Evolutionary conservation across 2,888 invertebrate species (phyloP).

Genomic region (Gymnocheta viridis): DNA sequence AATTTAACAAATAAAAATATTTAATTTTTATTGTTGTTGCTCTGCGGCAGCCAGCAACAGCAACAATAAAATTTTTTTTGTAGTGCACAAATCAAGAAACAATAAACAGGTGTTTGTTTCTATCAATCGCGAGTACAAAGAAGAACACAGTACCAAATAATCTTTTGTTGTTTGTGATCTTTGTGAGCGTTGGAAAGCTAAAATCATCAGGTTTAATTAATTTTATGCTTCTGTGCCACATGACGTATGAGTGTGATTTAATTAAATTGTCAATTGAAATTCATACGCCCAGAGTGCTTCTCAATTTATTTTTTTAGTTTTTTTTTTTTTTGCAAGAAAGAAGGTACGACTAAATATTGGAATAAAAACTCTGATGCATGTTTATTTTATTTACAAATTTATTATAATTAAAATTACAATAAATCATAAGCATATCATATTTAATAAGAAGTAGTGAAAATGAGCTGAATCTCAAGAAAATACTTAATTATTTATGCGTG

Average conservation of each 20-base stretch:
- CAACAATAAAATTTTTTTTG: conserved; percentile 28
- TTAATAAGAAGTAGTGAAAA: too few species aligned
- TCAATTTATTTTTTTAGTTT: background rate
- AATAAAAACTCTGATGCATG: too few species aligned
- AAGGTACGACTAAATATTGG: background rate
- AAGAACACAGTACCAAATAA: too few species aligned
- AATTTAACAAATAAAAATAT: conserved; percentile 31
- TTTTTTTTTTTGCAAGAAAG: background rate
- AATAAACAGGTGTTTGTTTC: conserved; percentile 53
- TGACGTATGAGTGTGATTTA: conserved; percentile 42
- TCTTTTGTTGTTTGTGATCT: too few species aligned
- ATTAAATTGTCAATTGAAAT: conserved; percentile 22
- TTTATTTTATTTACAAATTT: too few species aligned
- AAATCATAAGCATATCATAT: too few species aligned
- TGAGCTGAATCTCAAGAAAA: too few species aligned
- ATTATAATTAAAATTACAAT: too few species aligned
- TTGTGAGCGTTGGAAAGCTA: background rate
- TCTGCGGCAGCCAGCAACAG: background rate
- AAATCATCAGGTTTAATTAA: conserved; percentile 18
- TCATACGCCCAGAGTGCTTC: background rate
- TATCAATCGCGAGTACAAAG: background rate
- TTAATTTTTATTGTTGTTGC: conserved; percentile 29
- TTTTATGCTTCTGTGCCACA: background rate
- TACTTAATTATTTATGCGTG: too few species aligned
- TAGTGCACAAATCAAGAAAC: conserved; percentile 32